Evolutionary conservation across 2,888 invertebrate genomes (phyloP).

Genomic region (Sericinus montela): DNA sequence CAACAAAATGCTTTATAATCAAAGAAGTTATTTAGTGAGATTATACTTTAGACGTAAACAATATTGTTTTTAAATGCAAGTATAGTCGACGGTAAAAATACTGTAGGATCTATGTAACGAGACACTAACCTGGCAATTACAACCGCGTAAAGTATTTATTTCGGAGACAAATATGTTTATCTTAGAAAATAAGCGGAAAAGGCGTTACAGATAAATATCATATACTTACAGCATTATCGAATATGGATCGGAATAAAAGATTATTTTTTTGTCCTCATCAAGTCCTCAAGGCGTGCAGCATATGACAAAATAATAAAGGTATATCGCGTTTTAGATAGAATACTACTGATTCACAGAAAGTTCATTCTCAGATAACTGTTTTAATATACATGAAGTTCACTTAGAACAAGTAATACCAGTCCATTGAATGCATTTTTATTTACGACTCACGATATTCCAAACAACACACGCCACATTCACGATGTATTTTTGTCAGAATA

Average conservation of each 20-base stretch:
- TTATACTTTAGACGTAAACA: conserved; percentile 7
- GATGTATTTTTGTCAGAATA: conserved; percentile 62
- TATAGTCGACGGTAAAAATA: not conserved
- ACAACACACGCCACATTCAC: conserved; percentile 81
- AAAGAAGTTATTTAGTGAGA: no score
- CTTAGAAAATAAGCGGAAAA: conserved; percentile 23
- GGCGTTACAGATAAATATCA: conserved; percentile 34
- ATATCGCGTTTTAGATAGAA: conserved; percentile 42
- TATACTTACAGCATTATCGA: conserved; percentile 75
- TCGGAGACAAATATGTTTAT: not conserved
- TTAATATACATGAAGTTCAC: conserved; percentile 48
- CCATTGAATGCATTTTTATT: conserved; percentile 70
- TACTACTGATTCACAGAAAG: conserved; percentile 39
- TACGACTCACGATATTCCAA: conserved; percentile 73
- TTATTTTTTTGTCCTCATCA: conserved; percentile 72
- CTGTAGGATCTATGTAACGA: no score
- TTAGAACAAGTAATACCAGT: conserved; percentile 47
- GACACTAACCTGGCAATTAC: conserved; percentile 2
- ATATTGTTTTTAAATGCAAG: not conserved
- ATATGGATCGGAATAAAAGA: conserved; percentile 67
- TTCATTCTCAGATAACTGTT: conserved; percentile 38
- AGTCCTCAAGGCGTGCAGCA: conserved; percentile 76
- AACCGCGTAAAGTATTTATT: not conserved
- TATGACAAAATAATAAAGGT: conserved; percentile 66
- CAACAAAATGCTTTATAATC: conserved; percentile 42